phyloP scores from a whole-genome alignment of 2,888 invertebrate genomes.

The Aporophyla lueneburgensis region DNA sequence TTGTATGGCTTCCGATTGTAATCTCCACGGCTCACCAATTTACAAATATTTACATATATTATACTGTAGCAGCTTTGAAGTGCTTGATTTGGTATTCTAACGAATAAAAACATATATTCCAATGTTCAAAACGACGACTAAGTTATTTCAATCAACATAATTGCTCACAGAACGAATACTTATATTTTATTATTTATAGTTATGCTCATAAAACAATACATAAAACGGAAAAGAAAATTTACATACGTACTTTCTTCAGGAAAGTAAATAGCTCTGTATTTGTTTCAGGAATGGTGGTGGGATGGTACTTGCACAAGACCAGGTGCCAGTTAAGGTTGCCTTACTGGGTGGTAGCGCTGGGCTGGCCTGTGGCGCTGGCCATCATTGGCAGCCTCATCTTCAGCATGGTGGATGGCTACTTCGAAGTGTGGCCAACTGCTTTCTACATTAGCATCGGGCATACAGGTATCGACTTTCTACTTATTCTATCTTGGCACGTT shows the following conservation, averaged over 20 bases:
- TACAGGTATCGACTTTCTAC: conserved; percentile 84
- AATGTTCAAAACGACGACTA: conserved; percentile 28
- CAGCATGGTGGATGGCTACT: conserved; percentile 92
- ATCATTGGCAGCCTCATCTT: conserved; percentile 92
- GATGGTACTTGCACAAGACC: conserved; percentile 93
- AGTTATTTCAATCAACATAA: conserved; percentile 38
- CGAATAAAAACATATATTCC: conserved; percentile 13
- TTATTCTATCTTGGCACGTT: neutral
- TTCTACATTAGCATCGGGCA: conserved; percentile 94
- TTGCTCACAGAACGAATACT: conserved; percentile 2
- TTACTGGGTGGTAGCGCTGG: conserved; percentile 88
- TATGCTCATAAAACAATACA: conserved; percentile 6
- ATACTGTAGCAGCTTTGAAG: conserved; percentile 44
- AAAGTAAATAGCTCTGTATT: conserved; percentile 8
- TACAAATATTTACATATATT: conserved; percentile 59
- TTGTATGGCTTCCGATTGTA: conserved; percentile 54
- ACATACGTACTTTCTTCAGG: neutral
- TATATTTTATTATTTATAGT: too few species aligned
- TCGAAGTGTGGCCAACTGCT: conserved; percentile 92
- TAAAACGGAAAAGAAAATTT: neutral
- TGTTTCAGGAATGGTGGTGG: conserved; percentile 92
- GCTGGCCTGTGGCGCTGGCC: conserved; percentile 92
- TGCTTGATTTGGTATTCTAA: conserved; percentile 44
- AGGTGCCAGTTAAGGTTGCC: conserved; percentile 92
- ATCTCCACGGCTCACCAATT: conserved; percentile 33